These are phyloP conservation scores for Silurus lanzhouensis DNA, from an alignment of 2,797 vertebrate species.

Conservation along the genomic window DNA sequence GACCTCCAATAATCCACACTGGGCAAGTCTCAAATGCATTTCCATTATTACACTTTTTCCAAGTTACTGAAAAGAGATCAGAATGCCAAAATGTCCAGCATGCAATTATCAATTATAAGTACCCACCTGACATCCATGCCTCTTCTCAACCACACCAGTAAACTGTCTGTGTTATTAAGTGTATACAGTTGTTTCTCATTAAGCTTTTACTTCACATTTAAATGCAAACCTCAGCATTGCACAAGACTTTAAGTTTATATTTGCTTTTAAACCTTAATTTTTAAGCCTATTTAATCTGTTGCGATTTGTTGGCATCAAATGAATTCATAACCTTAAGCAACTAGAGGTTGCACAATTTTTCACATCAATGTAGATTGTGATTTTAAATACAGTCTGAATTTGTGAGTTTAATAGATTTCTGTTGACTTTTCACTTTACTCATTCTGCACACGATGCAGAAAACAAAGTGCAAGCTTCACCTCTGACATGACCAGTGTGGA, in stretches of 20 bases:
- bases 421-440: background rate
- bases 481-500: background rate
- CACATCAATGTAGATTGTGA: background rate
- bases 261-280: background rate
- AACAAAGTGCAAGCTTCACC: background rate
- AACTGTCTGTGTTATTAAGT: background rate
- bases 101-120: background rate
- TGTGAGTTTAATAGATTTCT: background rate
- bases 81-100: background rate
- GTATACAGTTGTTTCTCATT: background rate
- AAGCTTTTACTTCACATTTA: background rate
- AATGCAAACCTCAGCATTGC: background rate
- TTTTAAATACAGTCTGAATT: background rate
- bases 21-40: background rate
- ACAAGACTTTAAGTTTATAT: too few relatives aligned
- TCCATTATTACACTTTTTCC: background rate
- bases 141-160: background rate
- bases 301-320: background rate
- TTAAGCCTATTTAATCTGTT: background rate
- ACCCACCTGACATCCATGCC: background rate
- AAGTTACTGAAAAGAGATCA: background rate
- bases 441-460: background rate
- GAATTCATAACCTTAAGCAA: background rate
- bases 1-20: background rate
- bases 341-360: background rate